Evolutionary conservation across 2,797 vertebrate species (phyloP).

Genomic region (Carduelis carduelis): DNA sequence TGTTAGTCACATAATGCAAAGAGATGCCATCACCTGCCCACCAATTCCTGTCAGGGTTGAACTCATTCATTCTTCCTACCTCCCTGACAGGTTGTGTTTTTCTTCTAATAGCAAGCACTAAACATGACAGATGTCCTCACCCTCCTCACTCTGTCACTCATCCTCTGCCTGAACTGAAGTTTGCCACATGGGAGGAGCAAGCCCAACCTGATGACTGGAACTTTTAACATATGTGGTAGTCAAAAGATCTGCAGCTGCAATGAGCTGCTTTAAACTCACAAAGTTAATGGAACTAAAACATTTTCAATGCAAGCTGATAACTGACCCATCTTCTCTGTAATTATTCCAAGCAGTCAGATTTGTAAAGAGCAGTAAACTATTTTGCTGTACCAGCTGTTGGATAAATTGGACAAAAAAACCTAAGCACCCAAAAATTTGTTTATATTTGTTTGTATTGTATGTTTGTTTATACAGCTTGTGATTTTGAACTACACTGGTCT

Average conservation of each 20-base stretch:
- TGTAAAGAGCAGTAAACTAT: neutral
- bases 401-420: neutral
- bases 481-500: neutral
- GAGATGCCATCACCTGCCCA: neutral
- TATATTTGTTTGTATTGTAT: neutral
- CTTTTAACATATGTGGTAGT: neutral
- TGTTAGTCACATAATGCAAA: neutral
- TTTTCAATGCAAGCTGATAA: neutral
- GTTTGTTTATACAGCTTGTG: neutral
- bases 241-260: neutral
- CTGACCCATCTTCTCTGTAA: neutral
- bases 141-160: neutral
- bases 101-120: neutral
- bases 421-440: neutral
- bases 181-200: neutral
- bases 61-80: neutral
- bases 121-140: neutral
- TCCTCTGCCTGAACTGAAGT: neutral
- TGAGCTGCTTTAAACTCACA: neutral
- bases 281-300: neutral
- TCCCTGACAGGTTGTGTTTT: neutral
- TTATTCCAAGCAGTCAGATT: neutral
- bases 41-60: neutral
- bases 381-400: neutral
- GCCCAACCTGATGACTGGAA: neutral